phyloP scores from a whole-genome alignment of 1,140 invertebrate species.

The Drosophila ironensis region DNA sequence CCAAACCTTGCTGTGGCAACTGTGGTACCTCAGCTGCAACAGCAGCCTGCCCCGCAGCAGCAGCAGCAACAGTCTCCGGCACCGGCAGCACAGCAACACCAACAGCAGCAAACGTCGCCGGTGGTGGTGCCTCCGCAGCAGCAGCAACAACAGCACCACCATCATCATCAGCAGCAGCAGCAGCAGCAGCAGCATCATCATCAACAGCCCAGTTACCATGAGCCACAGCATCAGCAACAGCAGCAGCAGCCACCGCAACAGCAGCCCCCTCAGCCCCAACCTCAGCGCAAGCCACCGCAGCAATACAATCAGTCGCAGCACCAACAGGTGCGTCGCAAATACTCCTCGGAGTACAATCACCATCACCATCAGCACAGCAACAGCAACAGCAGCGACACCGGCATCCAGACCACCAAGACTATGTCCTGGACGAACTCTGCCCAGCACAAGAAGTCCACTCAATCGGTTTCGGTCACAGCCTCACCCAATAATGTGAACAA shows the following conservation, averaged over 20 bases:
- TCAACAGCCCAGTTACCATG: slow-evolving; percentile 23
- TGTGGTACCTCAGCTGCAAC: slow-evolving; percentile 52
- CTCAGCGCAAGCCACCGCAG: slow-evolving; percentile 44
- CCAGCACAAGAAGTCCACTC: slow-evolving; percentile 77
- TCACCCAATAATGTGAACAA: slow-evolving; percentile 71
- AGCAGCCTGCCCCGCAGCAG: slow-evolving; percentile 27
- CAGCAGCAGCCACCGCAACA: slow-evolving; percentile 32
- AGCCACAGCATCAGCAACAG: slow-evolving; percentile 39
- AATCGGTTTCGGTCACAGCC: slow-evolving; percentile 77
- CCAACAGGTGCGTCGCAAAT: slow-evolving; percentile 69
- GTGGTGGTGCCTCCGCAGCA: slow-evolving; percentile 16
- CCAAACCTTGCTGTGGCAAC: slow-evolving; percentile 51
- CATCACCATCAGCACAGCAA: slow-evolving; percentile 60
- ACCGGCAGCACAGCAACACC: slow-evolving; percentile 25
- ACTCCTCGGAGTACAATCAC: slow-evolving; percentile 66
- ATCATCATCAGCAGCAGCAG: slow-evolving; percentile 3
- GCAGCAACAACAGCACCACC: slow-evolving; percentile 2
- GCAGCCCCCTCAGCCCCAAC: slow-evolving; percentile 47
- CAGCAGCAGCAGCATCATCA: slow-evolving; percentile 33
- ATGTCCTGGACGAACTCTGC: slow-evolving; percentile 80
- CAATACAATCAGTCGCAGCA: slow-evolving; percentile 56
- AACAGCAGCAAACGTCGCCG: slow-evolving; percentile 49
- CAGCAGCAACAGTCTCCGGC: slow-evolving; percentile 21
- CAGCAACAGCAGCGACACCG: slow-evolving; percentile 59
- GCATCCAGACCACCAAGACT: slow-evolving; percentile 71